A percentile compares a stretch with the other conserved stretches of the same genome.
Conservation (phyloP, 2,797 vertebrate genomes). For the Clarias laeviceps region DNA sequence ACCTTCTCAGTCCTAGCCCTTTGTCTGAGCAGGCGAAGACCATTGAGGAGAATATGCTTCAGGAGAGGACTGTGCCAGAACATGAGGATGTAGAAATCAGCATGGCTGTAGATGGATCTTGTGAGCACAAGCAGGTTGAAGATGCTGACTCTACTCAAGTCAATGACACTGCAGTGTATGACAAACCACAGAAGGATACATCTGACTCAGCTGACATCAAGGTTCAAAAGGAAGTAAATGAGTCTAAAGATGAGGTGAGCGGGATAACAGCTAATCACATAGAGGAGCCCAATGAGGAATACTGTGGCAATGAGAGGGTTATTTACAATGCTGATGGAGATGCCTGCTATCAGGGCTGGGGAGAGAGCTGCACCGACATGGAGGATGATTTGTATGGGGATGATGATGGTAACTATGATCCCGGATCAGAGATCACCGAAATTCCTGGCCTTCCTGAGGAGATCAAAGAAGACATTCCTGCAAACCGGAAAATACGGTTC, state of each 20-base stretch:
- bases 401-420: conserved; percentile 86
- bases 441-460: conserved; percentile 89
- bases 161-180: conserved; percentile 55
- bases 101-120: conserved; percentile 67
- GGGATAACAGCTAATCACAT: conserved; percentile 63
- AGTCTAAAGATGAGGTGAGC: conserved; percentile 54
- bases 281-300: conserved; percentile 79
- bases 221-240: conserved; percentile 57
- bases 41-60: conserved; percentile 51
- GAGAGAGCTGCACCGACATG: conserved; percentile 88
- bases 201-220: conserved; percentile 52
- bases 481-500: conserved; percentile 91
- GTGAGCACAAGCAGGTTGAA: conserved; percentile 65
- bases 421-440: conserved; percentile 87
- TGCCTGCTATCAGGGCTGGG: conserved; percentile 90
- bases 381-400: conserved; percentile 92
- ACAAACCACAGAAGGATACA: conserved; percentile 56
- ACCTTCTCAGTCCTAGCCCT: conserved; percentile 73
- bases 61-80: conserved; percentile 61
- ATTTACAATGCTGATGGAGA: conserved; percentile 83
- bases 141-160: conserved; percentile 54
- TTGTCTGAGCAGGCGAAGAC: conserved; percentile 59
- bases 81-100: conserved; percentile 55
- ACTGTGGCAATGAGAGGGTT: conserved; percentile 85
- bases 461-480: conserved; percentile 87